Evolutionary conservation across 2,797 vertebrate species (phyloP).

Genomic region (Margarornis squamiger): DNA sequence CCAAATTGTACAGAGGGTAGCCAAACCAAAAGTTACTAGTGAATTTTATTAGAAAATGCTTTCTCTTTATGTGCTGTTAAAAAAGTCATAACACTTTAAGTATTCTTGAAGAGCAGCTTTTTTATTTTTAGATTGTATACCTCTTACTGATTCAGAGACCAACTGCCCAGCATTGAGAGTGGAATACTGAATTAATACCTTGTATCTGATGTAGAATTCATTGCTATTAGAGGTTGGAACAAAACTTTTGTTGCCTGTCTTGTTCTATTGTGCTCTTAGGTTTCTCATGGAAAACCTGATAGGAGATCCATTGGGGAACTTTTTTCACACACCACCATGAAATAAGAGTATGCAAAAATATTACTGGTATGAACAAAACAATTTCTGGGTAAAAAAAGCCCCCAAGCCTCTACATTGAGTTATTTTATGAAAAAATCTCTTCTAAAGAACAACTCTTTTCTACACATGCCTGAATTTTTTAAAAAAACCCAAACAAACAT

Average conservation of each 20-base stretch:
- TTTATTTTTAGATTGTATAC: background rate
- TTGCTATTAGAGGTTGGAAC: background rate
- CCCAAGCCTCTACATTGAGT: rapidly evolving
- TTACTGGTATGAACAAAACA: background rate
- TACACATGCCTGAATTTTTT: background rate
- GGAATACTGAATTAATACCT: background rate
- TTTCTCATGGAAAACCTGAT: background rate
- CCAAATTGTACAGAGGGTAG: background rate
- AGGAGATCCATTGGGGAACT: background rate
- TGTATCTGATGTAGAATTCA: background rate
- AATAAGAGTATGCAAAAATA: background rate
- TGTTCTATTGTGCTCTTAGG: background rate
- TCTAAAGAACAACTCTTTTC: background rate
- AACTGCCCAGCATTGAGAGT: background rate
- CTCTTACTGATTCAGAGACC: background rate
- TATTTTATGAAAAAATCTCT: background rate
- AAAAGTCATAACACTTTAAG: background rate
- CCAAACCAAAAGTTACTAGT: background rate
- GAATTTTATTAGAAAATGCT: background rate
- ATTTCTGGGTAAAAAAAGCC: background rate
- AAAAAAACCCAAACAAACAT: background rate
- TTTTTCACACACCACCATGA: background rate
- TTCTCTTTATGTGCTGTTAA: background rate
- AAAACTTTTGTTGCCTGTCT: background rate
- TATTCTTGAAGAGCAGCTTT: background rate